Evolutionary conservation across 2,113 vertebrate species (phyloP), one percentile per base, ranked within the genome.

Genomic region (Steatornis caripensis): DNA sequence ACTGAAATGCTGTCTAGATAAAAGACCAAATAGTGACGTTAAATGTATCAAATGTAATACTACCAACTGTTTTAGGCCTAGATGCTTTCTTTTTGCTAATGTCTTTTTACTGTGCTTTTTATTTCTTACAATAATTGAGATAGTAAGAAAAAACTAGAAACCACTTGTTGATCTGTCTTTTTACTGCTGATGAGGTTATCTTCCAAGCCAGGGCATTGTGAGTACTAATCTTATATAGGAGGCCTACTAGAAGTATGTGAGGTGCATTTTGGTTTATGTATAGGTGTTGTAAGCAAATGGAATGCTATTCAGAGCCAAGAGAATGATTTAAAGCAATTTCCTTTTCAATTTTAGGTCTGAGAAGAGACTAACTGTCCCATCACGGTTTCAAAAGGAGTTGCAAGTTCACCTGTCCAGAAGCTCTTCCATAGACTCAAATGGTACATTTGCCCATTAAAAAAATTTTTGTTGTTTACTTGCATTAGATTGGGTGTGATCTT

Each of bases 301-400:
- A 87, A 48, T 64, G 12, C 58, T 66, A 8, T 68, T 84, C 32
- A 78, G 23, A 91, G 34, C 30, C 11, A 64, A 12, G 43, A 78
- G 30, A 62, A 27, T 64, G 8, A 51, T 75, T 68, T 41, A 27
- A 64, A 78, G 15, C 11, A 15, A 43, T 64, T 90, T 79, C 55
- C 13, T 88, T 84, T 81, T 37, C 39, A 53, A 90, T 91, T 79
- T 84, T 94, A 98, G 98, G 77, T 84, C 97, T 96, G 98, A 95
- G 55, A 97, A 97, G 87, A 98, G 97, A 91, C 72, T 94, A 66
- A 94, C 97, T 78, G 89, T 98, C 70, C 96, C 97, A 36, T 96
- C 97, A 60, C 94, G 97, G 37, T 97, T 97, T 90, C 98, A 97
- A 70, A 98, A 96, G 82, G 97, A 98, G 32, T 89, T 96, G 48